Conservation (phyloP, 2,888 invertebrate genomes). For the Eurytoma adleriae region DNA sequence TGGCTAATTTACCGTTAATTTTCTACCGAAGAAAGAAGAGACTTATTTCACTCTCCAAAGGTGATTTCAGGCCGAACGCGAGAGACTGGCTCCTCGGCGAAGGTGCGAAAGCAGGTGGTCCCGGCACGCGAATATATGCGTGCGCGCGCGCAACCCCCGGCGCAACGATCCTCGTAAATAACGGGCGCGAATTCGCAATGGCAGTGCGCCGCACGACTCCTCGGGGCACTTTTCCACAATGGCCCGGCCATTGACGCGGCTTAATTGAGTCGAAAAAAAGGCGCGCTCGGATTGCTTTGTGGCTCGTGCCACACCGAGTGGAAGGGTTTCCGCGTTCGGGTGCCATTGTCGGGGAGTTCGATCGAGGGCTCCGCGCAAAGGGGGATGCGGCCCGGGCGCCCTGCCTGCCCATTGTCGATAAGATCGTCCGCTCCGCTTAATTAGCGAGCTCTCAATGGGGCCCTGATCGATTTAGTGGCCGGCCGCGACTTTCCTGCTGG, state of each 20-base stretch:
- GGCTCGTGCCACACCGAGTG: background rate
- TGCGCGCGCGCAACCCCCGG: too few species aligned
- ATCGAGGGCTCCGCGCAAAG: background rate
- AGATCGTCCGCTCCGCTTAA: slow-evolving; percentile 22
- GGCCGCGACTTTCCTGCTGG: background rate
- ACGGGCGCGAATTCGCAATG: slow-evolving; percentile 32
- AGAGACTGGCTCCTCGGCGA: background rate
- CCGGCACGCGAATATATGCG: background rate
- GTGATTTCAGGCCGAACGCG: too few species aligned
- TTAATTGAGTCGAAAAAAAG: slow-evolving; percentile 32
- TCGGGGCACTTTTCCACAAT: background rate
- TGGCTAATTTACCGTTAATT: too few species aligned
- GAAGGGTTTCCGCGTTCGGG: background rate
- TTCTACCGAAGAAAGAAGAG: too few species aligned
- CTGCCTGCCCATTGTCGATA: slow-evolving; percentile 11
- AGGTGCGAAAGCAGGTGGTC: slow-evolving; percentile 27
- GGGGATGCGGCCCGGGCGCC: background rate
- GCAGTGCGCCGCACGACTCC: too few species aligned
- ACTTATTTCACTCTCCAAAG: too few species aligned
- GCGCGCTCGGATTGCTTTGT: background rate
- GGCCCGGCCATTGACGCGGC: slow-evolving; percentile 14
- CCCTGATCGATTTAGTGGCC: slow-evolving; percentile 19
- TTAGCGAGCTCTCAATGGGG: background rate
- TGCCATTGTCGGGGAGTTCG: background rate
- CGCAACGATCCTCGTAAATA: slow-evolving; percentile 22